Base-by-base conservation (phyloP, 1,140 invertebrate genomes). In the Propsilocerus akamusi region DNA sequence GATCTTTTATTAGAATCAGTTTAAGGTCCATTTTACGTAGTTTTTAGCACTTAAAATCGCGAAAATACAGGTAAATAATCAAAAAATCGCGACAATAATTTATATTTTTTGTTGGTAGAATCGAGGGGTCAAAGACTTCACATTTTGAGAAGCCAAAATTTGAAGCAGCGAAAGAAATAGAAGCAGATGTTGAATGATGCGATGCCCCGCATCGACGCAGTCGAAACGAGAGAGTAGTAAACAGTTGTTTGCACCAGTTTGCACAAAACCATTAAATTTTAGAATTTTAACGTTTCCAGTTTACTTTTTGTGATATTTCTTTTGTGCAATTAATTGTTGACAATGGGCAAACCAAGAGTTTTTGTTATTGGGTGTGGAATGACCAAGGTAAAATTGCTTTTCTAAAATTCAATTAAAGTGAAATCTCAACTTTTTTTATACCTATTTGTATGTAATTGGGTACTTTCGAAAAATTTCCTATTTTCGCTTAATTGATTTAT, bases 321-420 rank as follows among this genome's bases (percentile, higher is more conserved):
- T n/a, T 30, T 30, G 6, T 12, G 14, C 10, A 17, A 14, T 47
- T 47, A 14, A 20, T 23, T 8, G 12, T 12, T 47, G 26, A 68
- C 61, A 53, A 74, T 73, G 71, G 62, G 60, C 6, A 72, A 63
- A 53, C 57, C 53, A 41, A 68, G 74, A 66, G 90, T 97, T 24
- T 97, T 80, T 68, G 90, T 97, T 50, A 75, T 97, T 55, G 94
- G 94, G 52, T 92, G 97, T 55, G 94, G 93, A 50, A 97, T 98
- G 94, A 97, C 94, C 22, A 96, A 88, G 71, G 80, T 81, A 70
- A 65, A 47, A 26, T 25, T 25, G n/a, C n/a, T n/a, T n/a, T n/a
- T n/a, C n/a, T n/a, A n/a, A n/a, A n/a, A n/a, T n/a, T n/a, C n/a
- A n/a, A n/a, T n/a, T n/a, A n/a, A n/a, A n/a, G n/a, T n/a, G n/a